Conservation (phyloP, 2,113 vertebrate genomes). For the Bujurquina vittata region DNA sequence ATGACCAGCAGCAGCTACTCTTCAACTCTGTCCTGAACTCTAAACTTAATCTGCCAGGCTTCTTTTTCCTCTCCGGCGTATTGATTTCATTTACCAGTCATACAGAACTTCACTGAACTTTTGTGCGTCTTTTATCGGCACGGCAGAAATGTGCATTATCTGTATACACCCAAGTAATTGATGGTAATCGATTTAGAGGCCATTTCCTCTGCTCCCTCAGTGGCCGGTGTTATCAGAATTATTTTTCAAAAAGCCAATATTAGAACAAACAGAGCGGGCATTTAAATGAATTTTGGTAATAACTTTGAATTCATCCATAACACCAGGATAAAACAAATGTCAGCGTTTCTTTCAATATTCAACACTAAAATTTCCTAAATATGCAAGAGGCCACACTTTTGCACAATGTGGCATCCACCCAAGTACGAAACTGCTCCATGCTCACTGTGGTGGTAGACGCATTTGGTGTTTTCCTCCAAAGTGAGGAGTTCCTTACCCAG, state of each 20-base stretch:
- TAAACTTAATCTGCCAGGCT: neutral
- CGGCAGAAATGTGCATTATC: neutral
- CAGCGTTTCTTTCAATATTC: neutral
- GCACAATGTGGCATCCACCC: conserved; percentile 8
- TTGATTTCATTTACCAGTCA: neutral
- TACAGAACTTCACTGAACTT: conserved; percentile 8
- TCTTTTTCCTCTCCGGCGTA: neutral
- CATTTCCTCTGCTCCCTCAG: conserved; percentile 34
- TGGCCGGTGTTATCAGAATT: neutral
- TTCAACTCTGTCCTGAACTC: neutral
- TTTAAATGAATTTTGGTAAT: neutral
- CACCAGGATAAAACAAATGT: neutral
- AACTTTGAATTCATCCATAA: neutral
- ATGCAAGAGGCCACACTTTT: neutral
- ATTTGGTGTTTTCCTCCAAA: conserved; percentile 30
- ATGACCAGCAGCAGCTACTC: neutral
- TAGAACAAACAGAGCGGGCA: neutral
- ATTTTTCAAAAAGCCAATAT: neutral
- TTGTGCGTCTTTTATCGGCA: neutral
- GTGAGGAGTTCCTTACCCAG: conserved; percentile 8
- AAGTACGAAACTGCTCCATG: neutral
- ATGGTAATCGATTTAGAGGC: conserved; percentile 16
- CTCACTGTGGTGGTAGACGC: conserved; percentile 1
- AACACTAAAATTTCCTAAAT: conserved; percentile 7
- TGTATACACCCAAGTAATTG: conserved; percentile 12